Evolutionary conservation across 2,888 invertebrate species (phyloP).

Genomic region (Galerucella pusilla): DNA sequence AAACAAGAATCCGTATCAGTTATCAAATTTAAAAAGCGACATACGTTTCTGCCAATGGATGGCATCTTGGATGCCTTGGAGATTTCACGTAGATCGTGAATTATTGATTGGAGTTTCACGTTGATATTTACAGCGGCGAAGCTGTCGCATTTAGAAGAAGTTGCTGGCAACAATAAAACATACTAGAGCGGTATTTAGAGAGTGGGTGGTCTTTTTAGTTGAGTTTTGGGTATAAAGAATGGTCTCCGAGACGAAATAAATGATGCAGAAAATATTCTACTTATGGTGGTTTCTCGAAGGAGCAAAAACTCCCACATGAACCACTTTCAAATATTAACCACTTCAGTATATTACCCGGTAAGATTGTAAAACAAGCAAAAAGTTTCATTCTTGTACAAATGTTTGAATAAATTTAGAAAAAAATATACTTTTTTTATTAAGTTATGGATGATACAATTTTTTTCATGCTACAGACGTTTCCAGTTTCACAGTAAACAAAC

Average conservation of each 20-base stretch:
- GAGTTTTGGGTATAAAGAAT: not conserved
- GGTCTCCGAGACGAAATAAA: not conserved
- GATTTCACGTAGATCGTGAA: conserved; percentile 20
- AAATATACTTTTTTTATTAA: not conserved
- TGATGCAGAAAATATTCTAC: not conserved
- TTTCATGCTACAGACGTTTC: not conserved
- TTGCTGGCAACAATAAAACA: not conserved
- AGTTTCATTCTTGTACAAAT: too few species aligned
- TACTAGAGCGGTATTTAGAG: not conserved
- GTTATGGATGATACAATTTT: not conserved
- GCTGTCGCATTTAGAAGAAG: not conserved
- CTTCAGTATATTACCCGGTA: not conserved
- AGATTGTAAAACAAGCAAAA: not conserved
- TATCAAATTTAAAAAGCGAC: conserved; percentile 19
- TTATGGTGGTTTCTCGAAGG: not conserved
- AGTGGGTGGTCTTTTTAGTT: not conserved
- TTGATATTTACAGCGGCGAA: conserved; percentile 6
- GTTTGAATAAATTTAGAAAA: not conserved
- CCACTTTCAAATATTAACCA: not conserved
- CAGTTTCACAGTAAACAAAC: too few species aligned
- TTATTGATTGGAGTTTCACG: conserved; percentile 28
- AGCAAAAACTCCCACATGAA: not conserved
- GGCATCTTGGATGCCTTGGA: not conserved
- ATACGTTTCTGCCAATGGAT: conserved; percentile 9
- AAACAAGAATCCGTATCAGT: conserved; percentile 20